phyloP scores from a whole-genome alignment of 2,888 invertebrate species.

The Chouioia cunea region DNA sequence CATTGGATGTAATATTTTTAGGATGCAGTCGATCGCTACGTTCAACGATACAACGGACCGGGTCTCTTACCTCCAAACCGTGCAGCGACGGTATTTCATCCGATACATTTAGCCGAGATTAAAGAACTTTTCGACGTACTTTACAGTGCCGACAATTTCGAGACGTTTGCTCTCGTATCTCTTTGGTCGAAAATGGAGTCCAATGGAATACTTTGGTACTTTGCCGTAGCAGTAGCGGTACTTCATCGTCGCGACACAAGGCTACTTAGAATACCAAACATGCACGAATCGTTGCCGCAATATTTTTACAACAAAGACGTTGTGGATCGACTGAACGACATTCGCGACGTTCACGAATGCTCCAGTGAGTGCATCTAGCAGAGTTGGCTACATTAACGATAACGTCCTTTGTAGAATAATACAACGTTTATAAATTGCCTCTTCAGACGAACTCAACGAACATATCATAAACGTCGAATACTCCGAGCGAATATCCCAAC shows the following conservation, averaged over 20 bases:
- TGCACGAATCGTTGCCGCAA: conserved; percentile 77
- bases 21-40: conserved; percentile 63
- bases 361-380: not conserved
- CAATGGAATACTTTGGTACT: conserved; percentile 76
- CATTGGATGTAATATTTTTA: too few species aligned
- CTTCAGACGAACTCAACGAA: too few species aligned
- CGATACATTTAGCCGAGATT: conserved; percentile 69
- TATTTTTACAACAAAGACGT: conserved; percentile 75
- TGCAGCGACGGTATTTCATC: conserved; percentile 61
- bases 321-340: conserved; percentile 58
- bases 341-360: not conserved
- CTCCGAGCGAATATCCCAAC: not conserved
- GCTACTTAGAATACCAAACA: conserved; percentile 74
- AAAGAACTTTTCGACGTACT: conserved; percentile 73
- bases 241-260: conserved; percentile 73
- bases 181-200: conserved; percentile 73
- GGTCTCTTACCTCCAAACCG: conserved; percentile 62
- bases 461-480: not conserved
- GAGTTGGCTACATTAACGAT: too few species aligned
- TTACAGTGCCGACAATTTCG: conserved; percentile 74
- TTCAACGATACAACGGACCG: conserved; percentile 65
- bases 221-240: conserved; percentile 74
- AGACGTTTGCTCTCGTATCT: conserved; percentile 74
- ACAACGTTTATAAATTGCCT: not conserved
- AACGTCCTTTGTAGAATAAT: not conserved